These are phyloP conservation scores for Eulemur macaco DNA, from an alignment of 2,113 vertebrate genomes.

Conservation along the genomic window DNA sequence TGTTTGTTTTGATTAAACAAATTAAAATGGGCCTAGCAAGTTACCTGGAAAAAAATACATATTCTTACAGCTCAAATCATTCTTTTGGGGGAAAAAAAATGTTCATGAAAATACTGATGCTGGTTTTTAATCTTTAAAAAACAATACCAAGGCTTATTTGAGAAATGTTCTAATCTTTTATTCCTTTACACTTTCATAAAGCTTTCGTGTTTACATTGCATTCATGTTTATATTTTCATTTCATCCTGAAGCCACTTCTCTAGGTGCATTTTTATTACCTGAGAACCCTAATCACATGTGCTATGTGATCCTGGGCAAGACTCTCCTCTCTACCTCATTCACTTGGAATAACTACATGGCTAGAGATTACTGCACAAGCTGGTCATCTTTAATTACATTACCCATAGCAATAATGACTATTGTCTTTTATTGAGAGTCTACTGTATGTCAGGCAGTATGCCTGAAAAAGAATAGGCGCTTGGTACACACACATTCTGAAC, in stretches of 20 bases:
- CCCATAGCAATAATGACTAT: background rate
- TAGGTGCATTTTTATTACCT: background rate
- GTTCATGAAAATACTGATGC: background rate
- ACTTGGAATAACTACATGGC: background rate
- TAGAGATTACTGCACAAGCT: background rate
- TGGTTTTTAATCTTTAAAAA: background rate
- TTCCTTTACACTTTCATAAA: background rate
- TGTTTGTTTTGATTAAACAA: background rate
- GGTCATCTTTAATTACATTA: background rate
- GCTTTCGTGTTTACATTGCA: background rate
- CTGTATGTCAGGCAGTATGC: background rate
- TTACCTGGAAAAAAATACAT: background rate
- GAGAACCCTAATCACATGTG: background rate
- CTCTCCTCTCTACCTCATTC: background rate
- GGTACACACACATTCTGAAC: background rate
- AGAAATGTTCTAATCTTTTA: background rate
- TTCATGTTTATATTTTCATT: background rate
- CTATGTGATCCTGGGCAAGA: background rate
- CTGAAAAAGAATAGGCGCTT: background rate
- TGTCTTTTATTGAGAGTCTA: background rate
- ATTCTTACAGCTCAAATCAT: background rate
- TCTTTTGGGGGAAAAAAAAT: background rate
- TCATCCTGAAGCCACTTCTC: background rate
- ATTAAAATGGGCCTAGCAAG: background rate
- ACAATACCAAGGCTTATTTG: background rate